phyloP scores from a whole-genome alignment of 2,113 vertebrate genomes.

The Neotoma lepida region DNA sequence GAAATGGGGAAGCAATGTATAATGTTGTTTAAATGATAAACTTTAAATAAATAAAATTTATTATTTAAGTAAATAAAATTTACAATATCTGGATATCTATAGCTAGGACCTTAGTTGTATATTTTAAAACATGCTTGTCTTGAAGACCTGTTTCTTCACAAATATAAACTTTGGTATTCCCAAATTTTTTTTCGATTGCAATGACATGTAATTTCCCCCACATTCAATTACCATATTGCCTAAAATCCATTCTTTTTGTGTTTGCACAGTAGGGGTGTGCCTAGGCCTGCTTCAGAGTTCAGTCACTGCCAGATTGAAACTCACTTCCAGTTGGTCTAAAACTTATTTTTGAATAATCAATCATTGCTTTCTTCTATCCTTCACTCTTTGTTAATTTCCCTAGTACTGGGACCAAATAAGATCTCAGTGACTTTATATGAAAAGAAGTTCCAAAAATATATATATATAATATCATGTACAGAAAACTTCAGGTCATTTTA shows the following conservation, averaged over 20 bases:
- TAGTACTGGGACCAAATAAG: background rate
- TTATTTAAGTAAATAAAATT: background rate
- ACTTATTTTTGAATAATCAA: background rate
- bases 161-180: background rate
- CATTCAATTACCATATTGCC: background rate
- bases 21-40: background rate
- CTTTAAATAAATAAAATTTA: background rate
- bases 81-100: background rate
- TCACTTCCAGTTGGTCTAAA: background rate
- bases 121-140: background rate
- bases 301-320: background rate
- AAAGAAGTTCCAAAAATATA: background rate
- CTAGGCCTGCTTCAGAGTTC: background rate
- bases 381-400: background rate
- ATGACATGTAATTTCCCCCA: background rate
- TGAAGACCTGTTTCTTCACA: background rate
- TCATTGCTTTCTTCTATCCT: background rate
- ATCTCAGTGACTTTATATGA: background rate
- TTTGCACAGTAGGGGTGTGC: background rate
- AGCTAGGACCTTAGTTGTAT: background rate
- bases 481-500: slow-evolving; percentile 5
- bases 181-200: background rate
- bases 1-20: background rate
- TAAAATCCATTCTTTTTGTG: background rate
- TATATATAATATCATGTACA: background rate